A percentile compares a stretch with the other conserved stretches of the same genome.
phyloP scores from a whole-genome alignment of 2,113 vertebrate species.

The Scopus umbretta region DNA sequence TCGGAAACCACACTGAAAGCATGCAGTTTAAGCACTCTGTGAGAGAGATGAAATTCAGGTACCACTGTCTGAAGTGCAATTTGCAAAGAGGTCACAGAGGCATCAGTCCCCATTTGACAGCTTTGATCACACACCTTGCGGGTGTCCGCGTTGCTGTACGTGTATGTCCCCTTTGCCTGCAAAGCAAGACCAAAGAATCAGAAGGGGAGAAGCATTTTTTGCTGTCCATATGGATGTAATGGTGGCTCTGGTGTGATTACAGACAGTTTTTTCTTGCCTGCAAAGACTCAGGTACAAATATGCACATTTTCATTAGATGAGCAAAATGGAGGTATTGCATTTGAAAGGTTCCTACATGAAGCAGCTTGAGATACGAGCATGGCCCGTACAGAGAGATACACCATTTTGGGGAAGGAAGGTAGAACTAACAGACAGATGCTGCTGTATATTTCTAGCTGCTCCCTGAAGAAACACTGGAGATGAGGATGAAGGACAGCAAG shows the following conservation, averaged over 20 bases:
- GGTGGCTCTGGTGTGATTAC: background rate
- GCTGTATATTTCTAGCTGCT: background rate
- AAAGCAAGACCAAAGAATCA: background rate
- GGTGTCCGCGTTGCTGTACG: accelerated
- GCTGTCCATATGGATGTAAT: accelerated
- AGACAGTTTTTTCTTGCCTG: background rate
- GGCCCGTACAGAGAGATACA: background rate
- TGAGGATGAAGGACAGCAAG: background rate
- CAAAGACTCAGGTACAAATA: background rate
- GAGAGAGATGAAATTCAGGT: background rate
- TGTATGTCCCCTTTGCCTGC: background rate
- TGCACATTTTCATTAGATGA: background rate
- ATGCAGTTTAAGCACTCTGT: background rate
- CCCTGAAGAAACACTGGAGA: background rate
- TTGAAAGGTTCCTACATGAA: background rate
- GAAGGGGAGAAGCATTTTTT: background rate
- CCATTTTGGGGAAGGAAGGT: background rate
- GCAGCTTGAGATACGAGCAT: background rate
- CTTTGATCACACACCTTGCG: background rate
- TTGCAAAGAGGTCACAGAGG: background rate
- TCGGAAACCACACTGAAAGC: background rate
- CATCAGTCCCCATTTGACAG: background rate
- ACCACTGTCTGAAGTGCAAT: background rate
- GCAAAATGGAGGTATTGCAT: background rate
- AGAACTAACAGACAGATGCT: background rate